Evolutionary conservation across 2,888 invertebrate genomes (phyloP).

Genomic region (Brenthis daphne): DNA sequence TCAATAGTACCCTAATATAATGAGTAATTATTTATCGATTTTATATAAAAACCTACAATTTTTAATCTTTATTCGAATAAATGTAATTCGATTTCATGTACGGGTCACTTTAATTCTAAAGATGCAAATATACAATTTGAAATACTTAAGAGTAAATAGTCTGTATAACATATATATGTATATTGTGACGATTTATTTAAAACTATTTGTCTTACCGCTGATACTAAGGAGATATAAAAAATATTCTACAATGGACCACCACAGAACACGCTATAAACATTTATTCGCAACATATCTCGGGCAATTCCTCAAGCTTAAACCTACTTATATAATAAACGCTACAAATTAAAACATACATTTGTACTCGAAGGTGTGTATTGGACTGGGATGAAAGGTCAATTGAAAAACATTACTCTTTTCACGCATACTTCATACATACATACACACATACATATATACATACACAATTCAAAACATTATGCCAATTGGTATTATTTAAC

Average conservation of each 20-base stretch:
- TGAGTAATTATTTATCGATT: too few relatives aligned
- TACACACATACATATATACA: too few relatives aligned
- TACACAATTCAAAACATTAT: too few relatives aligned
- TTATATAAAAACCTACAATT: too few relatives aligned
- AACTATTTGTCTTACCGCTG: constrained; percentile 3
- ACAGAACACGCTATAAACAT: constrained; percentile 14
- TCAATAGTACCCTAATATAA: too few relatives aligned
- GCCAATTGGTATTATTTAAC: too few relatives aligned
- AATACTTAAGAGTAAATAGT: constrained; percentile 3
- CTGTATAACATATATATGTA: not conserved
- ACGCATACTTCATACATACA: not conserved
- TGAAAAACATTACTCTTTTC: constrained; percentile 28
- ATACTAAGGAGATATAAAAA: constrained; percentile 20
- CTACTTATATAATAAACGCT: constrained; percentile 23
- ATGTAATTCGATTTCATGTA: too few relatives aligned
- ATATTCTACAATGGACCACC: constrained; percentile 28
- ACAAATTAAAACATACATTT: constrained; percentile 47
- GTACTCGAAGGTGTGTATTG: constrained; percentile 55
- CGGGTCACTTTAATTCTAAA: too few relatives aligned
- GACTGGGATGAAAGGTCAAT: constrained; percentile 25
- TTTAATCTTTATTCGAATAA: too few relatives aligned
- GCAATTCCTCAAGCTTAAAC: constrained; percentile 26
- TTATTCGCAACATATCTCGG: constrained; percentile 22
- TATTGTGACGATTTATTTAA: constrained; percentile 9
- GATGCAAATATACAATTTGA: not conserved